Conservation (phyloP, 2,888 invertebrate genomes). For the Zygothrica quintamaculata region DNA sequence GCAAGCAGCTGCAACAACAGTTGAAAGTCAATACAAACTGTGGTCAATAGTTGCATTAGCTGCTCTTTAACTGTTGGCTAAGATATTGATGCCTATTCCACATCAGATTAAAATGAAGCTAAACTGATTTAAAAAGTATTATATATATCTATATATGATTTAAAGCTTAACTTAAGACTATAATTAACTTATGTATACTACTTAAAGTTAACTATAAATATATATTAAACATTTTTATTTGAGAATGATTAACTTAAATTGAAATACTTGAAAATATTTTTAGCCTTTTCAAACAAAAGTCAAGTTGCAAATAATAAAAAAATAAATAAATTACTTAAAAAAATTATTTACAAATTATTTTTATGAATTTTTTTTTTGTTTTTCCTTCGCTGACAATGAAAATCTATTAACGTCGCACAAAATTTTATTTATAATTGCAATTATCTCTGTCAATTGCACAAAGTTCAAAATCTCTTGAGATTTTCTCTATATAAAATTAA, state of each 20-base stretch:
- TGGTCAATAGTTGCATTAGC: conserved; percentile 37
- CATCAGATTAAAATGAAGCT: no score
- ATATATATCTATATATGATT: background rate
- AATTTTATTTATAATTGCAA: background rate
- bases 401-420: background rate
- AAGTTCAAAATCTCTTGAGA: background rate
- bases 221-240: no score
- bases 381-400: no score
- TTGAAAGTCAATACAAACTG: conserved; percentile 68
- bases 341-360: conserved; percentile 25
- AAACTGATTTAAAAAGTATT: no score
- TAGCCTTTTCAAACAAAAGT: no score
- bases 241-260: no score
- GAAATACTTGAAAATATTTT: no score
- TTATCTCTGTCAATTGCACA: no score
- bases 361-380: conserved; percentile 5
- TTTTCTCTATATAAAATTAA: no score
- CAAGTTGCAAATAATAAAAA: conserved; percentile 18
- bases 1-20: conserved; percentile 51
- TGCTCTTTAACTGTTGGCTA: conserved; percentile 20
- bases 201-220: no score
- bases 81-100: conserved; percentile 4
- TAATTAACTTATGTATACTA: no score
- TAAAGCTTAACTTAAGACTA: no score
- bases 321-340: conserved; percentile 4